A percentile compares a stretch with the other conserved stretches of the same genome.
These are phyloP conservation scores for Brachionichthys hirsutus DNA, from an alignment of 2,113 vertebrate species.

Conservation along the genomic window DNA sequence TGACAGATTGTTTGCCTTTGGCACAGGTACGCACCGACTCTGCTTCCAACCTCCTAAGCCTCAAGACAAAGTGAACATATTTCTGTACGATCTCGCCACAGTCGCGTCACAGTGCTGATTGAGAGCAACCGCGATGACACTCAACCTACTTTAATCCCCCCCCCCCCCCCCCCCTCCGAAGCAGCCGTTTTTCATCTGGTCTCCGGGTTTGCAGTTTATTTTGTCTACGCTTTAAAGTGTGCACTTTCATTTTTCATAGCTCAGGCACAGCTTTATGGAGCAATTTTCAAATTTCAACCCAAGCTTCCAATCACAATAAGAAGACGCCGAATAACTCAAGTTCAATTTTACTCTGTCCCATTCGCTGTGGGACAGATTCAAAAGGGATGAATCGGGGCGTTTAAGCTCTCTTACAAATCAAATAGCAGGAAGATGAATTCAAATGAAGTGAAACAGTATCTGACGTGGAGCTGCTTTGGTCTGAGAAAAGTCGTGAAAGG, in stretches of 20 bases:
- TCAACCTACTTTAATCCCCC: constrained; percentile 1
- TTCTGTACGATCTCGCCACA: no score
- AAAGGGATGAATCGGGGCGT: no score
- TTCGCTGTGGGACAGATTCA: constrained; percentile 24
- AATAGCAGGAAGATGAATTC: no score
- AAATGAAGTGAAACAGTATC: no score
- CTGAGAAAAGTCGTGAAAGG: no score
- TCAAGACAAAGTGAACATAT: background rate
- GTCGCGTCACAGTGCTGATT: background rate
- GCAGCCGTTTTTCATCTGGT: constrained; percentile 9
- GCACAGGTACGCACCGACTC: no score
- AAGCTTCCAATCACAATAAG: constrained; percentile 33
- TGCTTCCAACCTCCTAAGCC: no score
- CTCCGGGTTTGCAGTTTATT: constrained; percentile 6
- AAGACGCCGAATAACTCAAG: constrained; percentile 1
- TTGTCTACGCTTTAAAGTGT: background rate
- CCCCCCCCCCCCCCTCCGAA: constrained; percentile 16
- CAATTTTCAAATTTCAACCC: constrained; percentile 31
- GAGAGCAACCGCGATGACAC: background rate
- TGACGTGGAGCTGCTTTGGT: no score
- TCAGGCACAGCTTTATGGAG: constrained; percentile 8
- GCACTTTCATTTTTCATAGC: constrained; percentile 5
- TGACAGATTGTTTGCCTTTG: no score
- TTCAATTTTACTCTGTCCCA: constrained; percentile 53
- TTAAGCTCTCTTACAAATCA: no score